These are phyloP conservation scores for Fragariocoptes setiger DNA, from an alignment of 1,140 invertebrate species.

Conservation along the genomic window DNA sequence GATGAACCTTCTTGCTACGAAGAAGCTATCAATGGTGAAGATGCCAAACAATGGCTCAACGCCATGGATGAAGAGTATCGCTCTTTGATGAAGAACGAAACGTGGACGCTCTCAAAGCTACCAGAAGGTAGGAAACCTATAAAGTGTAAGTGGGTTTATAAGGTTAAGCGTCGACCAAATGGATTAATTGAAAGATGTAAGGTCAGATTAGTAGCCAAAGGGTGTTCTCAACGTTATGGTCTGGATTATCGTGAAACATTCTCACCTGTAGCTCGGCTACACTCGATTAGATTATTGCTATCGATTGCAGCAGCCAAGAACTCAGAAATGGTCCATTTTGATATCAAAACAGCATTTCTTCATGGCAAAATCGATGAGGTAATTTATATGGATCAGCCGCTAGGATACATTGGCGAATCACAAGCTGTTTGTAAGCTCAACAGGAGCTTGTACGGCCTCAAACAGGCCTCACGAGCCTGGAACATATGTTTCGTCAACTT, in stretches of 20 bases:
- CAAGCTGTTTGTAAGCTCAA: conserved; percentile 12
- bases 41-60: background rate
- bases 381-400: conserved; percentile 17
- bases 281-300: conserved; percentile 1
- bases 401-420: conserved; percentile 14
- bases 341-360: conserved; percentile 17
- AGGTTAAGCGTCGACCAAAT: conserved; percentile 3
- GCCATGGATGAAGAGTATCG: background rate
- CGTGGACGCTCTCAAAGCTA: background rate
- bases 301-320: conserved; percentile 2
- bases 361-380: conserved; percentile 17
- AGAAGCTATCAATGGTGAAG: background rate
- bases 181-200: conserved; percentile 13
- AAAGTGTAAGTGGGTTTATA: background rate
- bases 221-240: conserved; percentile 15
- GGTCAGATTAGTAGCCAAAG: conserved; percentile 17
- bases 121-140: background rate
- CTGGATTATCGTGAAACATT: conserved; percentile 16
- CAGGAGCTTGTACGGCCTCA: conserved; percentile 18
- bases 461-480: conserved; percentile 18
- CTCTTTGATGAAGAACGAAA: background rate
- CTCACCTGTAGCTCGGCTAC: conserved; percentile 11
- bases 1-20: background rate
- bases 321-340: conserved; percentile 9
- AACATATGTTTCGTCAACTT: conserved; percentile 13